A percentile compares a stretch with the other conserved stretches of the same genome.
Conservation (phyloP, 2,797 vertebrate genomes). For the Micromesistius poutassou region DNA sequence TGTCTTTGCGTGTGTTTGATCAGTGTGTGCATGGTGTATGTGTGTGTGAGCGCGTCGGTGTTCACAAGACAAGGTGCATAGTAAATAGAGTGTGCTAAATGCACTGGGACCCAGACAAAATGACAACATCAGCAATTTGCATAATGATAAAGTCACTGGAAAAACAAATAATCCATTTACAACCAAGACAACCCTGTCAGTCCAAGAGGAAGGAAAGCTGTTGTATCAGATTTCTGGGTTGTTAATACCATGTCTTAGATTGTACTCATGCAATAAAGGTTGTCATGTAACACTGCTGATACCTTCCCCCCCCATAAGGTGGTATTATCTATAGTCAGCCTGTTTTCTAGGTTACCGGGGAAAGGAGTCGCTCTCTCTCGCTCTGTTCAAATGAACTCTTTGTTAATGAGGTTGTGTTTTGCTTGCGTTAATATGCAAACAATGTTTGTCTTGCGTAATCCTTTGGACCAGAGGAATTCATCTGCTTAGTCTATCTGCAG, state of each 20-base stretch:
- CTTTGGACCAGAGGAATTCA: conserved; percentile 43
- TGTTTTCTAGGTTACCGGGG: not conserved
- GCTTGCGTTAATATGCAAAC: not conserved
- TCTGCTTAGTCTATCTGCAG: conserved; percentile 46
- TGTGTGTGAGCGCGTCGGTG: conserved; percentile 23
- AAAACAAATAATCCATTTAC: conserved; percentile 26
- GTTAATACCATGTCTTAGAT: not conserved
- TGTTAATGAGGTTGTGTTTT: not conserved
- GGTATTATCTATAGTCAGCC: not conserved
- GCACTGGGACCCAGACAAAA: conserved; percentile 26
- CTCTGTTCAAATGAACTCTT: not conserved
- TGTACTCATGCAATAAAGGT: not conserved
- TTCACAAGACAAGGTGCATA: conserved; percentile 17
- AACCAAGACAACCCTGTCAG: not conserved
- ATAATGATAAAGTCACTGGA: conserved; percentile 36
- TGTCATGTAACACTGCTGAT: not conserved
- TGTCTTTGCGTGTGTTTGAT: too few species aligned
- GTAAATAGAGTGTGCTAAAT: conserved; percentile 23
- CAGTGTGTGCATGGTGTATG: too few species aligned
- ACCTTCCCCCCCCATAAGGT: not conserved
- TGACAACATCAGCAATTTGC: conserved; percentile 46
- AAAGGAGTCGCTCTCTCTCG: not conserved
- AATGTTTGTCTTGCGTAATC: conserved; percentile 49
- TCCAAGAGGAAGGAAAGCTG: not conserved
- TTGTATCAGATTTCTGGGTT: not conserved